Conservation (phyloP, 2,888 invertebrate genomes). For the Teleogryllus oceanicus region DNA sequence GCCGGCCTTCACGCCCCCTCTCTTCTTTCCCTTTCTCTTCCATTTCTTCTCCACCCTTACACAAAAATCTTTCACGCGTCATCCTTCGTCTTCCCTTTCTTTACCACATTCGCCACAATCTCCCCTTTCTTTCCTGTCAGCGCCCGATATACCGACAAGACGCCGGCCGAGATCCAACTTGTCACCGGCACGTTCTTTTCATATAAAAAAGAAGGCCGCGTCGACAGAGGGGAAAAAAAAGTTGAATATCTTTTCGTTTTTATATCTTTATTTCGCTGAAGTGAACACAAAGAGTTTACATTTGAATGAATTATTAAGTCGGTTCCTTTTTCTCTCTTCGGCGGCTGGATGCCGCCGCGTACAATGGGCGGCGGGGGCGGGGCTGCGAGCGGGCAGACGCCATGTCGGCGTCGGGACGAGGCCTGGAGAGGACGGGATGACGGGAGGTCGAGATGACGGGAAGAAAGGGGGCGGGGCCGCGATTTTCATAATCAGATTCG, state of each 20-base stretch:
- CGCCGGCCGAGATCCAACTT: background rate
- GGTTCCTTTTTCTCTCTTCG: background rate
- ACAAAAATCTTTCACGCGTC: no score
- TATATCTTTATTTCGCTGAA: background rate
- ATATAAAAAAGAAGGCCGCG: background rate
- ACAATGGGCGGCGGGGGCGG: background rate
- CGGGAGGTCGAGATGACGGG: no score
- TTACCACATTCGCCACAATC: no score
- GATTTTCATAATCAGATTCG: conserved; percentile 10
- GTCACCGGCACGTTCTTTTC: background rate
- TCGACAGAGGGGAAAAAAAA: background rate
- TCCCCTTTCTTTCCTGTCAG: background rate
- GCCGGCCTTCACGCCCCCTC: no score
- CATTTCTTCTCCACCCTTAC: no score
- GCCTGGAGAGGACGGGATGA: background rate
- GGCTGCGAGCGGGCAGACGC: background rate
- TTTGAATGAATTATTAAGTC: background rate
- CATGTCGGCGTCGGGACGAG: background rate
- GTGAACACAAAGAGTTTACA: background rate
- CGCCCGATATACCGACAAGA: background rate
- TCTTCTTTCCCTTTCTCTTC: no score
- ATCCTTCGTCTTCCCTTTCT: no score
- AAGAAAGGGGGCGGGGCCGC: background rate
- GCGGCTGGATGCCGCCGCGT: background rate
- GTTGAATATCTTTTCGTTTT: background rate